Evolutionary conservation across 2,888 invertebrate genomes (phyloP), one percentile per base, ranked within the genome.

Genomic region (Petrophora chlorosata): DNA sequence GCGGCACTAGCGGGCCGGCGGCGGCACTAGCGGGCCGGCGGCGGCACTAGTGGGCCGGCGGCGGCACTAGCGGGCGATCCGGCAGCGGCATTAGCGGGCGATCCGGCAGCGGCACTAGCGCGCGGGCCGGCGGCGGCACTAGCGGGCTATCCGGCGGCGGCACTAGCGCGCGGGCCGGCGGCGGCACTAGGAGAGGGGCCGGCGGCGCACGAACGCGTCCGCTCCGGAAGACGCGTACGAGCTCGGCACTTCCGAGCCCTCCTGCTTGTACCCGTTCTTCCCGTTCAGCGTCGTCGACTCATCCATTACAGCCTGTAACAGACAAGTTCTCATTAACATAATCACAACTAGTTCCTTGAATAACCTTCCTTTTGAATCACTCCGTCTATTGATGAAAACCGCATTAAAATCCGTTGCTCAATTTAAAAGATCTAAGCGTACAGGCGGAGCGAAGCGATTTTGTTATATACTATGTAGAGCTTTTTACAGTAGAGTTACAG

Each of bases 251-350:
- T 76, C 73, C 1, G 89, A 82, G 12, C 84, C 91, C 45, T 78
- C 80, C 33, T 84, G 83, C 63, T 85, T 88, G 81, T 90, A 90
- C 7, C 90, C 89, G 63, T 80, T 81, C 70, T 80, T 83, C 55
- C 82, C 82, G 60, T 62, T 80, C 51, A 82, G 59, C 26, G 80
- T 63, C 49, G 73, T 78, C 60, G 69, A 73, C 13, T 85, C 87
- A 22, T 85, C 94, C 75, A 94, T 74, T n/a, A 95, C 92, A 56
- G 94, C 93, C 94, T 94, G 90, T 1, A 44, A 47, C 42, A 39
- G 53, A 3, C 1, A 9, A 3, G 9, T 9, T 10, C 2, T 3
- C 3, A 26, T 26, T 3, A 10, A 26, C 26, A 23, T 23, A 7
- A 3, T 3, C 7, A 23, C n/a, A n/a, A n/a, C n/a, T n/a, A n/a